Base-by-base conservation (phyloP, 2,113 vertebrate species). In the Dendrocopos noguchii region DNA sequence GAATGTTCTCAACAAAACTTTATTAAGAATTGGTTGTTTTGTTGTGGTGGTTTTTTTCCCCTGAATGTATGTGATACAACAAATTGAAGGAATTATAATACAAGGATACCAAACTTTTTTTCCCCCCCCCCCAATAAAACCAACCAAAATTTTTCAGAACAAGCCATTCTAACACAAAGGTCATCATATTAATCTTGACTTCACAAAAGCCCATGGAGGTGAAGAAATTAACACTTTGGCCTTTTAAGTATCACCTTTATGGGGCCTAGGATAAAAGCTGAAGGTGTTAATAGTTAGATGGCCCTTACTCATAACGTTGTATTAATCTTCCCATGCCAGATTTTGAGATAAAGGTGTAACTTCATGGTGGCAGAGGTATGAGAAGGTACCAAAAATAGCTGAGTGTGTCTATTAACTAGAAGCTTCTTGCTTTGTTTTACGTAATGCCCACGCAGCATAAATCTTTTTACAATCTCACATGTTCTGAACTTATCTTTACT, bases 131-230 rank as follows among this genome's bases (percentile, higher is more conserved):
- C 39, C 0, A 59, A 4, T 36, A 56, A 71, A 31, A 86, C 14
- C 44, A 77, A 85, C 14, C 36, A 90, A 87, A 77, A 78, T 79
- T 84, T 94, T 84, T 55, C 66, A 87, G 59, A 75, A 88, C 29
- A 91, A 87, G 57, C 46, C n/a, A 59, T n/a, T 87, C 56, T 56
- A 80, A 80, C 27, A 55, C 42, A 71, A 77, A 88, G 42, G 20
- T 60, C 44, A 88, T 34, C 27, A 57, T n/a, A 57, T 17, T 25
- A 25, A 88, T 31, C 15, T 9, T 65, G 36, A 31, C 17, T 92
- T 91, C 20, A 1, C 25, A 84, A 92, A 11, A 36, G 31, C 12
- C 71, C 68, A 33, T 3, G 3, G 17, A 89, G 19, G 78, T 36
- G 76, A 73, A 24, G 42, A 72, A 91, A 77, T 77, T 17, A 73